These are phyloP conservation scores for Salvelinus fontinalis DNA, from an alignment of 2,113 vertebrate species.

Conservation along the genomic window DNA sequence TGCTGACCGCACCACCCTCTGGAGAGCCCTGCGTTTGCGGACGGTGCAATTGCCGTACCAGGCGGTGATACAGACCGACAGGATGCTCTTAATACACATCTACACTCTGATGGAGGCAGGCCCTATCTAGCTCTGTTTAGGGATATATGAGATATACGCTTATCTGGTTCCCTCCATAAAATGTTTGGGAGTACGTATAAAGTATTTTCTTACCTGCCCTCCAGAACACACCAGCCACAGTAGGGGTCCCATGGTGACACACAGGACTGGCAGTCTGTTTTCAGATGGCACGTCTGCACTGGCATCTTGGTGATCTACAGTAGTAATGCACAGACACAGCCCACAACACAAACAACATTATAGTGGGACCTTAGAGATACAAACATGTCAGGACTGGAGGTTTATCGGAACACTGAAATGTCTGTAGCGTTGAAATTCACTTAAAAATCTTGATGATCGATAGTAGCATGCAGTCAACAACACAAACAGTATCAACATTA, in stretches of 20 bases:
- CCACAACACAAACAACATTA: neutral
- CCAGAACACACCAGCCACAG: conserved; percentile 94
- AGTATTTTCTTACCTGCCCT: conserved; percentile 79
- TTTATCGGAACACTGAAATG: too few species aligned
- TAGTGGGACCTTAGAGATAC: too few species aligned
- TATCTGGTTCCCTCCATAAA: neutral
- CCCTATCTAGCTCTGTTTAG: neutral
- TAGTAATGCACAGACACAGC: neutral
- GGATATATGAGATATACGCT: neutral
- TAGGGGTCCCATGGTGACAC: conserved; percentile 83
- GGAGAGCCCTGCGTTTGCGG: too few species aligned
- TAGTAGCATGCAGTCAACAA: neutral
- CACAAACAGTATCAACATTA: neutral
- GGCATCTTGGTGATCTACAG: conserved; percentile 77
- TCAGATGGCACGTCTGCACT: conserved; percentile 84
- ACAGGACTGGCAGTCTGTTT: conserved; percentile 80
- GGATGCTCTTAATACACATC: neutral
- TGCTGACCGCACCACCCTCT: too few species aligned
- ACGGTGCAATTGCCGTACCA: too few species aligned
- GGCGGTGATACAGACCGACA: too few species aligned
- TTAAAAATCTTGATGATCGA: neutral
- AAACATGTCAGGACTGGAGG: too few species aligned
- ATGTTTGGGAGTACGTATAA: neutral
- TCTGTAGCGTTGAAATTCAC: too few species aligned
- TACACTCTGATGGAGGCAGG: neutral